Evolutionary conservation across 2,888 invertebrate genomes (phyloP).

Genomic region (Hybos culiciformis): DNA sequence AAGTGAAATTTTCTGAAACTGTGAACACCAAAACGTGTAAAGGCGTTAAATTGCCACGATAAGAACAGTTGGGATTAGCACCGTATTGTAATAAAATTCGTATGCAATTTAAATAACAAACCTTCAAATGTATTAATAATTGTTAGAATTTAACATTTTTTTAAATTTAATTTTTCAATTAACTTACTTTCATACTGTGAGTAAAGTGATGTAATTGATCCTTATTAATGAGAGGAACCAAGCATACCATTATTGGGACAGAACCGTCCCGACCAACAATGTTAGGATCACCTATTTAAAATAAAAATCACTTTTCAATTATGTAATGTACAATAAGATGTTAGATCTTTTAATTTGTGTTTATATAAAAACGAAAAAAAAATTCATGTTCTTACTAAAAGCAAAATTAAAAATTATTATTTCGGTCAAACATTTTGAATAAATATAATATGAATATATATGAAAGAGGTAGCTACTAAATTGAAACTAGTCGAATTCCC

Average conservation of each 20-base stretch:
- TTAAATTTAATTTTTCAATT: not conserved
- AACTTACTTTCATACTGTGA: constrained; percentile 52
- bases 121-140: constrained; percentile 33
- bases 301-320: not conserved
- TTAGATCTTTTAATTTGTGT: not conserved
- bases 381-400: no score
- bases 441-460: no score
- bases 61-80: constrained; percentile 59
- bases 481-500: no score
- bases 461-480: no score
- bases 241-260: constrained; percentile 58
- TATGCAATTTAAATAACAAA: constrained; percentile 57
- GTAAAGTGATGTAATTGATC: constrained; percentile 58
- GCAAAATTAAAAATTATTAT: no score
- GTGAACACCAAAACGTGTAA: constrained; percentile 57
- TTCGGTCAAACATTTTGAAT: no score
- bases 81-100: constrained; percentile 53
- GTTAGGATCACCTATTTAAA: constrained; percentile 44
- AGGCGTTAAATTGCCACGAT: constrained; percentile 52
- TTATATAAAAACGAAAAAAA: not conserved
- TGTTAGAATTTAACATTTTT: not conserved
- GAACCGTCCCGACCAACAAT: constrained; percentile 58
- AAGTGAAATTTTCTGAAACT: constrained; percentile 54
- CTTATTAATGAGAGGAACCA: constrained; percentile 60
- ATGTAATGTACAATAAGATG: not conserved